These are phyloP conservation scores for Neelides sp. DNA, from an alignment of 1,140 invertebrate genomes.

Conservation along the genomic window DNA sequence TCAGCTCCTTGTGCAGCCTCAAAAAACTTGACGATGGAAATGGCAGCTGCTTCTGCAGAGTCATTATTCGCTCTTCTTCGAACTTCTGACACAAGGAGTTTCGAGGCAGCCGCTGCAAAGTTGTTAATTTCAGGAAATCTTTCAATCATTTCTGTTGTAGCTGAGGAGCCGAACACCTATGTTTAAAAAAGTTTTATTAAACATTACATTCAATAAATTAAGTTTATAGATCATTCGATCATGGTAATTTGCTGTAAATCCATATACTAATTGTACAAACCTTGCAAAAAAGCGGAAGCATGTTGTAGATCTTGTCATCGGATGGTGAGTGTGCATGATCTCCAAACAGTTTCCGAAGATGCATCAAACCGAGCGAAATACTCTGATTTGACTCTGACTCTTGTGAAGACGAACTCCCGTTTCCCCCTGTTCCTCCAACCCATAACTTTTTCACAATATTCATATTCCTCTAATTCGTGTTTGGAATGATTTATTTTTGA, in stretches of 20 bases:
- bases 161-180: constrained; percentile 79
- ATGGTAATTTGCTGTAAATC: neutral
- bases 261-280: constrained; percentile 39
- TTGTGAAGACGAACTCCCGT: too few species aligned
- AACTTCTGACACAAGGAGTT: constrained; percentile 90
- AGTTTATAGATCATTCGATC: neutral
- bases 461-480: constrained; percentile 26
- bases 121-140: constrained; percentile 86
- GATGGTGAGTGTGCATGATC: constrained; percentile 79
- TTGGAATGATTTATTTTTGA: too few species aligned
- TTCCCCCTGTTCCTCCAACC: constrained; percentile 16
- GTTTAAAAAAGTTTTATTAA: constrained; percentile 14
- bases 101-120: constrained; percentile 86
- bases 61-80: constrained; percentile 84
- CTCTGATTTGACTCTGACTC: constrained; percentile 38
- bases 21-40: constrained; percentile 88
- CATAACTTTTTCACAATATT: constrained; percentile 32
- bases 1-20: constrained; percentile 63
- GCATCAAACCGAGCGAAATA: constrained; percentile 81
- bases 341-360: constrained; percentile 87
- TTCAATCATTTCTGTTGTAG: constrained; percentile 83
- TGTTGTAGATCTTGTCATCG: constrained; percentile 91
- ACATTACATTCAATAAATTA: neutral
- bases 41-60: constrained; percentile 86
- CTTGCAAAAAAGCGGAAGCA: constrained; percentile 96